Conservation (phyloP, 2,113 vertebrate species). For the Eulacestoma nigropectus region DNA sequence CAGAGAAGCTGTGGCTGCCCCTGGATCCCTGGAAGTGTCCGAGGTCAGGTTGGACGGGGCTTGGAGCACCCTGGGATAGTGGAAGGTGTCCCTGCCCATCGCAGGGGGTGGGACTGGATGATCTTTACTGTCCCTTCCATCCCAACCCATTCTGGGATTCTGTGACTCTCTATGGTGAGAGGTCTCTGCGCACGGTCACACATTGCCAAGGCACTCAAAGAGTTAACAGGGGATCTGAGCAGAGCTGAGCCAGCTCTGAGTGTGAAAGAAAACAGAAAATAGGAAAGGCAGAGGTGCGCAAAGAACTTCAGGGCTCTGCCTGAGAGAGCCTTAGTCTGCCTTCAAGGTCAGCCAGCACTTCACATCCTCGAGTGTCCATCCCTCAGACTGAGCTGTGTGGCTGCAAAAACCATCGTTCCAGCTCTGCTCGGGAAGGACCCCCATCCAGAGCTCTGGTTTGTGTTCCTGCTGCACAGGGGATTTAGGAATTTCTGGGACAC, state of each 20-base stretch:
- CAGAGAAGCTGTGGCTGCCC: not conserved
- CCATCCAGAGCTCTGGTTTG: not conserved
- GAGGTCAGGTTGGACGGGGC: accelerated
- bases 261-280: not conserved
- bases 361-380: not conserved
- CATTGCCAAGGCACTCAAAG: not conserved
- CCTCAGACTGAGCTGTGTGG: not conserved
- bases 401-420: not conserved
- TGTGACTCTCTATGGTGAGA: accelerated
- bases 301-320: not conserved
- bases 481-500: constrained; percentile 41
- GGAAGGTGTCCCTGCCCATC: not conserved
- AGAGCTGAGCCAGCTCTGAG: not conserved
- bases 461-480: not conserved
- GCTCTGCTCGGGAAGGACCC: not conserved
- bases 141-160: not conserved
- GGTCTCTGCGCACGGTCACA: not conserved
- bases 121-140: not conserved
- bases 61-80: accelerated
- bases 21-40: not conserved
- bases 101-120: accelerated
- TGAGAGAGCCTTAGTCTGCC: not conserved
- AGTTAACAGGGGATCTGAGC: not conserved
- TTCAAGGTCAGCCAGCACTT: not conserved
- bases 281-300: not conserved